Conservation (phyloP, 2,113 vertebrate species). For the Pseudolaguvia tuberculata region DNA sequence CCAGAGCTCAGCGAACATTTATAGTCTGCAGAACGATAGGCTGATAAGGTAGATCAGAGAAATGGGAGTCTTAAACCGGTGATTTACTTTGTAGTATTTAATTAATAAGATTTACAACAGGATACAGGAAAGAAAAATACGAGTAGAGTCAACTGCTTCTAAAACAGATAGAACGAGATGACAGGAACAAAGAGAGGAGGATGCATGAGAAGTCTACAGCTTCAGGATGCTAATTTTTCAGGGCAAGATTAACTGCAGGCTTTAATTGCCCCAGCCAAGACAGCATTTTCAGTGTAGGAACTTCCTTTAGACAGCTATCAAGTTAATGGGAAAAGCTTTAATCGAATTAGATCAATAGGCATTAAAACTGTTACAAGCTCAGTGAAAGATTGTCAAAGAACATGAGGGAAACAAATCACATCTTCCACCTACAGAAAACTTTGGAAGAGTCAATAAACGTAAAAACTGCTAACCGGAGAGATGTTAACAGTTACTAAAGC, state of each 20-base stretch:
- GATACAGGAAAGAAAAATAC: conserved; percentile 38
- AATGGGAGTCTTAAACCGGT: conserved; percentile 11
- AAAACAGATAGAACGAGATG: conserved; percentile 19
- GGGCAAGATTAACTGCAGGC: not conserved
- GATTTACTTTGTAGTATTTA: conserved; percentile 46
- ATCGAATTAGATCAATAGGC: conserved; percentile 2
- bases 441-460: not conserved
- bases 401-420: not conserved
- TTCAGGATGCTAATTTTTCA: conserved; percentile 15
- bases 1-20: conserved; percentile 28
- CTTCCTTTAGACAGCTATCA: conserved; percentile 8
- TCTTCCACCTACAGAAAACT: not conserved
- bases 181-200: not conserved
- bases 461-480: not conserved
- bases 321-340: conserved; percentile 11
- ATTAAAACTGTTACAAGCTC: conserved; percentile 7
- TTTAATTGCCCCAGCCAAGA: conserved; percentile 9
- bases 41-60: not conserved
- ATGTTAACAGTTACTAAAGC: not conserved
- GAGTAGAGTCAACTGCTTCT: conserved; percentile 19
- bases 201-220: not conserved
- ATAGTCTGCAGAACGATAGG: conserved; percentile 14
- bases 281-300: not conserved
- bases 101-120: conserved; percentile 50
- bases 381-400: conserved; percentile 10